A percentile compares a stretch with the other conserved stretches of the same genome.
Evolutionary conservation across 1,140 invertebrate genomes (phyloP).

Genomic region (Neodiprion lecontei): DNA sequence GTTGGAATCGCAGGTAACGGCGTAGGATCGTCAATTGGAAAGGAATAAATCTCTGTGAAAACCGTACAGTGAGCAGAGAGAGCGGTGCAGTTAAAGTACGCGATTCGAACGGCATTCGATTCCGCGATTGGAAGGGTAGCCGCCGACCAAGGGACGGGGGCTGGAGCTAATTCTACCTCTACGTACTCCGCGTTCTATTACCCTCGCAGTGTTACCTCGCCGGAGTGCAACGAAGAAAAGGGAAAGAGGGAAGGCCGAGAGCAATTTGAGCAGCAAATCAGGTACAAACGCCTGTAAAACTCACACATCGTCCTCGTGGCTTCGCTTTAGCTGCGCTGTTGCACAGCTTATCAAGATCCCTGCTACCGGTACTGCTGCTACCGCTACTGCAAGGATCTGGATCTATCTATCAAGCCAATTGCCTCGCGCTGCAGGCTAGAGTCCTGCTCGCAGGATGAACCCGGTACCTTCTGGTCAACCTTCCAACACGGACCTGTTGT

Average conservation of each 20-base stretch:
- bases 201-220: too few relatives aligned
- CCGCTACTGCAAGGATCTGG: too few relatives aligned
- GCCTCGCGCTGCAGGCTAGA: neutral
- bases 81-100: neutral
- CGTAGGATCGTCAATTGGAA: neutral
- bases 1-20: too few relatives aligned
- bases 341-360: neutral
- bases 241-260: neutral
- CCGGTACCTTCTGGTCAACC: too few relatives aligned
- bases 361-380: too few relatives aligned
- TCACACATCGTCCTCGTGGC: neutral
- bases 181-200: too few relatives aligned
- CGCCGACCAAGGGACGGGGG: too few relatives aligned
- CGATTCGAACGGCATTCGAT: too few relatives aligned
- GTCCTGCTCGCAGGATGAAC: neutral
- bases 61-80: neutral
- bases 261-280: neutral
- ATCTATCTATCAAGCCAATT: neutral
- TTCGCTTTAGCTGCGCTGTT: neutral
- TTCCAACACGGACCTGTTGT: too few relatives aligned
- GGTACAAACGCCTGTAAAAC: conserved; percentile 7
- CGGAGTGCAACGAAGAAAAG: too few relatives aligned
- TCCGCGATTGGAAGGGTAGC: too few relatives aligned
- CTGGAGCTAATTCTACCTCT: neutral
- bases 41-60: neutral